A percentile compares a stretch with the other conserved stretches of the same genome.
Conservation (phyloP, 2,888 invertebrate genomes). For the Tetrapedia diversipes region DNA sequence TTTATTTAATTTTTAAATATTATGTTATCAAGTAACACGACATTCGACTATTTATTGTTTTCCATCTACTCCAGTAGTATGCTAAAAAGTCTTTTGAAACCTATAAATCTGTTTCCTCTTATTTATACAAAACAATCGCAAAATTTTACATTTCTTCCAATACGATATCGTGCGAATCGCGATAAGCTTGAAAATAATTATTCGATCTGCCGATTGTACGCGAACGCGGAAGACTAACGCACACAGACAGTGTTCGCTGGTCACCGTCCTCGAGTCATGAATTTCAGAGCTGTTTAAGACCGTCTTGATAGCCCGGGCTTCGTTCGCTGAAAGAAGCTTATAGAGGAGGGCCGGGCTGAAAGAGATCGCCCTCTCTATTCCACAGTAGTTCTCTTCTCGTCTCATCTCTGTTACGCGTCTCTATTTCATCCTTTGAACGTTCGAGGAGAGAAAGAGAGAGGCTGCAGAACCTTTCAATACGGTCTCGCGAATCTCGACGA, state of each 20-base stretch:
- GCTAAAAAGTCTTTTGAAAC: no score
- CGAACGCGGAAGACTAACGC: conserved; percentile 41
- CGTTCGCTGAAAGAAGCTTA: conserved; percentile 56
- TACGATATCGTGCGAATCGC: no score
- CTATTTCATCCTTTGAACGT: conserved; percentile 43
- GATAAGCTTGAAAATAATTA: neutral
- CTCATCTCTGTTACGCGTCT: conserved; percentile 41
- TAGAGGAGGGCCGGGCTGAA: conserved; percentile 32
- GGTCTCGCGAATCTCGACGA: conserved; percentile 31
- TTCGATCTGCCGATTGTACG: neutral
- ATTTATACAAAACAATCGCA: no score
- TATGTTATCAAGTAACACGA: no score
- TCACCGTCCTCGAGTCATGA: conserved; percentile 49
- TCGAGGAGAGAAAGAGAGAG: neutral
- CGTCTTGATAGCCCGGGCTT: conserved; percentile 47
- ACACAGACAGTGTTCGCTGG: conserved; percentile 19
- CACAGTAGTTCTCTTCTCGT: neutral
- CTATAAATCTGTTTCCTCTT: no score
- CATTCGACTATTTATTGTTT: no score
- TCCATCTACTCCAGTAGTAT: no score
- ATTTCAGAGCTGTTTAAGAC: conserved; percentile 61
- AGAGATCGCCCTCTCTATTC: conserved; percentile 29
- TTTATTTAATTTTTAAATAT: no score
- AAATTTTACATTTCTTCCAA: no score
- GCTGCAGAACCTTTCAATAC: conserved; percentile 40